Evolutionary conservation across 2,888 invertebrate species (phyloP).

Genomic region (Steinernema scapterisci): DNA sequence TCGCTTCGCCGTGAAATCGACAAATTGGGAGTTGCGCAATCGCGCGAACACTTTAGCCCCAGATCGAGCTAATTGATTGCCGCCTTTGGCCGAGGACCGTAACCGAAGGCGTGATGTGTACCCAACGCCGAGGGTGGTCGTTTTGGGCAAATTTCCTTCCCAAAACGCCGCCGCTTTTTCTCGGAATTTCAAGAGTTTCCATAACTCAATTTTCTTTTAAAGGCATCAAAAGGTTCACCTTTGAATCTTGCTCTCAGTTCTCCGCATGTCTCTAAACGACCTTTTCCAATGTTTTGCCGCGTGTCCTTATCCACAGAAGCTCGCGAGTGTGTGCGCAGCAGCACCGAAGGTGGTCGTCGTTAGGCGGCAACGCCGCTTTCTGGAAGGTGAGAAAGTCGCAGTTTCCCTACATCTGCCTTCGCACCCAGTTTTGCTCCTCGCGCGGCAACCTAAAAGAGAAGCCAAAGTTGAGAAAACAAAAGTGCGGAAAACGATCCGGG

Average conservation of each 20-base stretch:
- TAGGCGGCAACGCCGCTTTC: constrained; percentile 2
- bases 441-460: constrained; percentile 6
- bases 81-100: neutral
- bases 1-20: constrained; percentile 31
- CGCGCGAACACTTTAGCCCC: neutral
- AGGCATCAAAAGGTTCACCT: too few species aligned
- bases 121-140: constrained; percentile 19
- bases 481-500: neutral
- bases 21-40: constrained; percentile 22
- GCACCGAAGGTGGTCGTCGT: too few species aligned
- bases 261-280: too few species aligned
- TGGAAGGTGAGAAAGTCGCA: constrained; percentile 22
- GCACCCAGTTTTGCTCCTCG: neutral
- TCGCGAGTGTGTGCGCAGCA: too few species aligned
- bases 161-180: too few species aligned
- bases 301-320: too few species aligned
- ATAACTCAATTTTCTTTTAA: too few species aligned
- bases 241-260: too few species aligned
- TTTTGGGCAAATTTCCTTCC: too few species aligned
- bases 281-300: too few species aligned
- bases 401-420: constrained; percentile 27
- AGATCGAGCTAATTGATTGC: constrained; percentile 2
- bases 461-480: constrained; percentile 23
- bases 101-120: neutral
- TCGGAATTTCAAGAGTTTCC: too few species aligned